Percentiles rank a stretch among this genome's conserved stretches.
Evolutionary conservation across 2,113 vertebrate species (phyloP).

Genomic region (Diadophis punctatus): DNA sequence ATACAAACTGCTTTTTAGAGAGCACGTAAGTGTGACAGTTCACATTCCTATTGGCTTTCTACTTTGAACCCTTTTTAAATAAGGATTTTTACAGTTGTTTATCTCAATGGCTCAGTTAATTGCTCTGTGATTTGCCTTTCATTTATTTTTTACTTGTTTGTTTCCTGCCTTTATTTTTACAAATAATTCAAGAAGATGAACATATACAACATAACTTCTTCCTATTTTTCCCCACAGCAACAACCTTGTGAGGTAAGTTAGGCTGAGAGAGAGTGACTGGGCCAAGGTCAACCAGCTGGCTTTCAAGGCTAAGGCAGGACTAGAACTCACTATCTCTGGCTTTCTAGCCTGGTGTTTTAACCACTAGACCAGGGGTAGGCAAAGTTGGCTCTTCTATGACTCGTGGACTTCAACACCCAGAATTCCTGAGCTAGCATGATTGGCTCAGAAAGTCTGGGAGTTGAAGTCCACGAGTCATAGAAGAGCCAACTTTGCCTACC

Average conservation of each 20-base stretch:
- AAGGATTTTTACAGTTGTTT: background rate
- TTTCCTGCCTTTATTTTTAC: background rate
- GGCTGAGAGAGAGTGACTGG: background rate
- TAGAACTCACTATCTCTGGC: background rate
- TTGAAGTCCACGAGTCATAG: too few species aligned
- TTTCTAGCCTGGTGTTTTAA: background rate
- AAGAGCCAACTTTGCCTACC: too few species aligned
- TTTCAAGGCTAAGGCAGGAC: background rate
- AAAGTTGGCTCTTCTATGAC: too few species aligned
- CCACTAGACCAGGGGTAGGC: too few species aligned
- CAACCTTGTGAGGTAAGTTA: background rate
- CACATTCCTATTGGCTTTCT: background rate
- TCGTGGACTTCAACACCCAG: too few species aligned
- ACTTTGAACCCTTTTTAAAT: background rate
- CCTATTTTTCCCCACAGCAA: background rate
- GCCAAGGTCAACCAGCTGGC: background rate
- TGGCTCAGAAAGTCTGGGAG: too few species aligned
- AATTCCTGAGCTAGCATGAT: too few species aligned
- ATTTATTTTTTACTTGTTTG: background rate
- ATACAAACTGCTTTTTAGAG: background rate
- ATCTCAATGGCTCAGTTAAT: background rate
- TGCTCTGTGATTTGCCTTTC: background rate
- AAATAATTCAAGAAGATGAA: background rate
- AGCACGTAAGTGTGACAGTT: background rate
- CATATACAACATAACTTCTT: background rate